Percentiles rank a stretch among this genome's conserved stretches.
Evolutionary conservation across 30 jellyfish, hydroid and myxozoan genomes (phyloP).

Genomic region (Aurelia sp.): DNA sequence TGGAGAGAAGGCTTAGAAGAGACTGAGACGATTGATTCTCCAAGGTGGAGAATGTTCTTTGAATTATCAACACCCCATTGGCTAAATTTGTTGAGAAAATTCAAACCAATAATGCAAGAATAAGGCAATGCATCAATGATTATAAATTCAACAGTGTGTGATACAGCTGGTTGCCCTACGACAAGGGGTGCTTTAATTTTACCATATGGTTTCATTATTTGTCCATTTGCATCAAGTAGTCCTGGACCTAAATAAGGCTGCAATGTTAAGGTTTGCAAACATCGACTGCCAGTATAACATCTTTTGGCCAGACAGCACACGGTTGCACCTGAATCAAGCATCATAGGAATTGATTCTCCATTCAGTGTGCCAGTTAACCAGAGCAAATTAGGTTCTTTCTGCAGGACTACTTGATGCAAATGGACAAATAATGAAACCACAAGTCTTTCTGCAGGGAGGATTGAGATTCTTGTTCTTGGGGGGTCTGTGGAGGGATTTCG

Average conservation of each 20-base stretch:
- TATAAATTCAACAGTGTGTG: slow-evolving; percentile 1
- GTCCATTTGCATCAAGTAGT: slow-evolving; percentile 15
- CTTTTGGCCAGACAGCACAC: slow-evolving; percentile 29
- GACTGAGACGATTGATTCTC: no score
- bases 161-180: slow-evolving; percentile 27
- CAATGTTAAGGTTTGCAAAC: background rate
- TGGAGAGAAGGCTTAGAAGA: no score
- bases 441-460: background rate
- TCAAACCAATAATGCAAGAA: no score
- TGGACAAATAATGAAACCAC: no score
- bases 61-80: no score
- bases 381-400: background rate
- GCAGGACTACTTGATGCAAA: no score
- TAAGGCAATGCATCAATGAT: background rate
- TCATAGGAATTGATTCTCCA: background rate
- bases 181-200: slow-evolving; percentile 9
- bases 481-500: no score
- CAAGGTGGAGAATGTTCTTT: no score
- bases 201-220: slow-evolving; percentile 2
- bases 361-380: background rate
- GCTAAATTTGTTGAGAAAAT: no score
- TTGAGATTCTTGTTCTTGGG: background rate
- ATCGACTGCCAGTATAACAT: slow-evolving; percentile 3
- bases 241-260: background rate
- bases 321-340: slow-evolving; percentile 29